These are phyloP conservation scores for Ondatra zibethicus DNA, from an alignment of 2,113 vertebrate species.

Conservation along the genomic window DNA sequence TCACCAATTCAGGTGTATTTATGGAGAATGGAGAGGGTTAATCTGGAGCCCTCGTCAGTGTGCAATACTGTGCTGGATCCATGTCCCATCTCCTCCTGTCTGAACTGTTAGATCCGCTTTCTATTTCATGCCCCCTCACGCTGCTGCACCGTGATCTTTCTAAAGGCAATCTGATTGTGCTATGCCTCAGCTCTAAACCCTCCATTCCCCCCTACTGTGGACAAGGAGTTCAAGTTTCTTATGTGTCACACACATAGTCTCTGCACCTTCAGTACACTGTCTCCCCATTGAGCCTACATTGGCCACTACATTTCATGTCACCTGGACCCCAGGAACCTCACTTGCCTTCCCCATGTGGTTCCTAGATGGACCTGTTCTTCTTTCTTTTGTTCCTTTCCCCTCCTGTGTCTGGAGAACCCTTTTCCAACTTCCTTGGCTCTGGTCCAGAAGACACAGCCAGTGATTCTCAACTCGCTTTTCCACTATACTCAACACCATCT, in stretches of 20 bases:
- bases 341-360: background rate
- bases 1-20: accelerated
- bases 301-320: accelerated
- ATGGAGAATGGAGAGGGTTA: accelerated
- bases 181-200: background rate
- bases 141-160: background rate
- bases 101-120: background rate
- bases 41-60: background rate
- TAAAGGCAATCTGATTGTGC: background rate
- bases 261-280: background rate
- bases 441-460: background rate
- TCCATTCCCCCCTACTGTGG: background rate
- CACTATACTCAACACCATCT: accelerated
- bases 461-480: background rate
- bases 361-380: background rate
- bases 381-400: background rate
- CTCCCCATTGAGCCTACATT: accelerated
- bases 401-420: background rate
- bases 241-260: too few species aligned
- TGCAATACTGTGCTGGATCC: background rate
- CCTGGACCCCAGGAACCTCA: background rate
- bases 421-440: background rate
- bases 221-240: background rate
- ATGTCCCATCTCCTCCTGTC: background rate
- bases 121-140: background rate